Base-by-base conservation (phyloP, 64 coral and sea anemone genomes). In the Orbicella faveolata region DNA sequence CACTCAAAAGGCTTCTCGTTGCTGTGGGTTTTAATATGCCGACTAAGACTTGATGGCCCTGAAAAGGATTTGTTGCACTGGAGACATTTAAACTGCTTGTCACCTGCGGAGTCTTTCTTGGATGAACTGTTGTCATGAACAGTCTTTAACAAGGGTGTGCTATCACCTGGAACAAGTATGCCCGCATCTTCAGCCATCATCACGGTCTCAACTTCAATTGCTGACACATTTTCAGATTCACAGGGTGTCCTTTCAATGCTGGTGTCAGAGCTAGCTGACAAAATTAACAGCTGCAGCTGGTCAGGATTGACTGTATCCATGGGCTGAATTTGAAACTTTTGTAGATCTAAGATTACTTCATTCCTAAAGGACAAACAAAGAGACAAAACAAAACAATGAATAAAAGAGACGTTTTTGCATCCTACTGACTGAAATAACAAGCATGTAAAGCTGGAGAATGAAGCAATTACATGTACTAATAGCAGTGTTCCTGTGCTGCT, bases 11-110 rank as follows among this genome's bases (percentile, higher is more conserved):
- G 88, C 36, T 69, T 77, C 23, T 63, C 25, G 51, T 69, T 79
- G 52, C 63, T 77, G 62, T 89, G 88, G 30, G 82, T 84, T 72
- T 84, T 84, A 3, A 84, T 84, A 63, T 89, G 88, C 35, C 63
- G 74, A 19, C 44, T 79, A 0, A 89, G 76, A 62, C 73, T 77
- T 18, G 73, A 63, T 52, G 74, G 39, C 15, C 36, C 52, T 39
- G 73, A 66, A 54, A 80, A 89, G 16, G 59, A 20, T 62, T 89
- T 89, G 25, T 80, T 44, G 8, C 88, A 89, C 57, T 78, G 63
- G 15, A 19, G 5, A 70, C 88, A 89, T 54, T 34, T 78, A 70
- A 34, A 69, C 2, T 61, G 57, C 37, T 87, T 92, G n/a, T 92
- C 59, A 4, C 26, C 51, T 15, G 0, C 82, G 25, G 33, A 20